A percentile compares a stretch with the other conserved stretches of the same genome.
Conservation (phyloP, 2,888 invertebrate genomes). For the Mystacides longicornis region DNA sequence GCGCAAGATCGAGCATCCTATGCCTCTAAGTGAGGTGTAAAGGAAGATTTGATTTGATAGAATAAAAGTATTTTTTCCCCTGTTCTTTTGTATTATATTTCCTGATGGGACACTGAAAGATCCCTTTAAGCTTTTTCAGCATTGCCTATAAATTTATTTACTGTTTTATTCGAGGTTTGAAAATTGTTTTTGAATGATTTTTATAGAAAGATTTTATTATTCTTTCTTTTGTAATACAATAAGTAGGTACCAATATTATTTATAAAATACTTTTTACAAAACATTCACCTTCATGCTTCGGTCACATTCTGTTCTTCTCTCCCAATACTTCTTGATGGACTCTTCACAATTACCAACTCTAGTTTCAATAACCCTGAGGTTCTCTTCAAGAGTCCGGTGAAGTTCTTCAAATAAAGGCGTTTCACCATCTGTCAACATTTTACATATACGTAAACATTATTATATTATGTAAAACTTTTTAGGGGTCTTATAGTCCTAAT, state of each 20-base stretch:
- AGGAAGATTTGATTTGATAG: no score
- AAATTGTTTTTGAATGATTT: background rate
- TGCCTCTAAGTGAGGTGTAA: no score
- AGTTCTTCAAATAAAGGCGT: constrained; percentile 41
- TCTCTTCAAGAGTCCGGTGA: constrained; percentile 41
- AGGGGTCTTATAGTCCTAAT: no score
- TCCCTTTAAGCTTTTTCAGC: no score
- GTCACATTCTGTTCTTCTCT: constrained; percentile 40
- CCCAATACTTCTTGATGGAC: constrained; percentile 44
- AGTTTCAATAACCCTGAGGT: constrained; percentile 42
- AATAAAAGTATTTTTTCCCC: no score
- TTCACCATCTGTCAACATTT: constrained; percentile 36
- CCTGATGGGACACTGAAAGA: no score
- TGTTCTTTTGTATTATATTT: no score
- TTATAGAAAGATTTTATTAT: background rate
- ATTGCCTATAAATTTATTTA: no score
- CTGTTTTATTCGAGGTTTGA: no score
- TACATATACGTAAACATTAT: no score
- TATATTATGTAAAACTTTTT: no score
- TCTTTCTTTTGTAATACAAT: background rate
- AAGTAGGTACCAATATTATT: background rate
- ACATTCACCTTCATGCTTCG: constrained; percentile 41
- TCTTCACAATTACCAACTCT: constrained; percentile 40
- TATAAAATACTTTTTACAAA: background rate
- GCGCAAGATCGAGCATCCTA: no score